phyloP scores from a whole-genome alignment of 1,140 invertebrate species.

The Drosophila parabipectinata region DNA sequence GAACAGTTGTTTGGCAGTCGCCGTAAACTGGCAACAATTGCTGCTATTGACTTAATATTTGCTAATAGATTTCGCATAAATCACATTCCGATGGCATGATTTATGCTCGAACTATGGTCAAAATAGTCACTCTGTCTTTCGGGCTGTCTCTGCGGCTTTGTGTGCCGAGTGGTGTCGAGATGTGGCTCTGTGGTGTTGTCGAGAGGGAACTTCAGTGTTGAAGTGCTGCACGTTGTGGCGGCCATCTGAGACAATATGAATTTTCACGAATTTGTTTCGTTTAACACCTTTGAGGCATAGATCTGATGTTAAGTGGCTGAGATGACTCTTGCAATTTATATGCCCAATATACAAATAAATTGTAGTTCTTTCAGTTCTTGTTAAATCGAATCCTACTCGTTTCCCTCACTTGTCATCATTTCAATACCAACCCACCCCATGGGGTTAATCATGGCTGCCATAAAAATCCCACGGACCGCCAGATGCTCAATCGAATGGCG shows the following conservation, averaged over 20 bases:
- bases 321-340: neutral
- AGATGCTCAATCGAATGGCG: conserved; percentile 26
- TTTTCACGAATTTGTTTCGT: conserved; percentile 3
- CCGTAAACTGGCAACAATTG: conserved; percentile 53
- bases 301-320: neutral
- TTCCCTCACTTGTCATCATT: conserved; percentile 1
- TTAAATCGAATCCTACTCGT: too few species aligned
- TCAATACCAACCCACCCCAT: conserved; percentile 19
- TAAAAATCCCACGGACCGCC: conserved; percentile 59
- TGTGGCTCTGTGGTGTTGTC: conserved; percentile 9
- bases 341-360: too few species aligned
- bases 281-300: neutral
- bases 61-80: conserved; percentile 79
- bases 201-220: conserved; percentile 33
- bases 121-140: conserved; percentile 49
- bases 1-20: conserved; percentile 41
- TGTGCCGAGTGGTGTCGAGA: conserved; percentile 19
- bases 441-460: conserved; percentile 47
- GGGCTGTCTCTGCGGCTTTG: conserved; percentile 8
- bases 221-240: conserved; percentile 25
- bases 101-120: conserved; percentile 53
- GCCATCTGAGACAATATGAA: neutral
- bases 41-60: conserved; percentile 71
- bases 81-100: conserved; percentile 68
- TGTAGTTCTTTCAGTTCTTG: too few species aligned